Evolutionary conservation across 2,888 invertebrate genomes (phyloP), one percentile per base, ranked within the genome.

Genomic region (Phortica magna): DNA sequence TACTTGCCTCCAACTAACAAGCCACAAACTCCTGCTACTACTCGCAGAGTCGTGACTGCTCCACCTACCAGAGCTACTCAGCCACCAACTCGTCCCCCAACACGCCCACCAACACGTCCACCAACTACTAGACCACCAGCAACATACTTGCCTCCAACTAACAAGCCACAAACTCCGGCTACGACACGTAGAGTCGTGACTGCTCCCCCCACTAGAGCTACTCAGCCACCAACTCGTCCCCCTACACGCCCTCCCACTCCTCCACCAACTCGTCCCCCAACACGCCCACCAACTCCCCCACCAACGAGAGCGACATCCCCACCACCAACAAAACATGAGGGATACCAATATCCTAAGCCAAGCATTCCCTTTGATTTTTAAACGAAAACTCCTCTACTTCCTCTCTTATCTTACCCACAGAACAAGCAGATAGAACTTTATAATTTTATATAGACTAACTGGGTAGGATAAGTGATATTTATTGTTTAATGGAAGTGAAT

Each of bases 281-380:
- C 83, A 2, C 79, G 74, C 1, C 70, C 73, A 5, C 65, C 77
- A 39, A 74, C 80, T 1, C 78, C 73, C 22, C 80, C 82, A 19
- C 78, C 82, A 31, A 80, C 82, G 4, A 65, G 76, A 41, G 59
- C 75, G 5, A 78, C 74, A 0, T 4, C 3, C 31, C 31, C 31
- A 31, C 81, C 17, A 76, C 80, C 89, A 39, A 85, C 83, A 79
- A 85, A 80, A 77, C 84, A 80, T 75, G 71, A 81, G 74, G 91
- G 91, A 77, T 91, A 91, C 83, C 83, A 82, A 43, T 91, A 91
- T 75, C 91, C 91, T 64, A 78, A 53, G 75, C 90, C 91, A 78
- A 87, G 79, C 76, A 79, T 88, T 81, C 88, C 90, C 76, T 90
- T 91, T 80, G 82, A 83, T 59, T 91, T 87, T 83, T 91, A 91